phyloP scores from a whole-genome alignment of 2,113 vertebrate species.

The Meleagris gallopavo region DNA sequence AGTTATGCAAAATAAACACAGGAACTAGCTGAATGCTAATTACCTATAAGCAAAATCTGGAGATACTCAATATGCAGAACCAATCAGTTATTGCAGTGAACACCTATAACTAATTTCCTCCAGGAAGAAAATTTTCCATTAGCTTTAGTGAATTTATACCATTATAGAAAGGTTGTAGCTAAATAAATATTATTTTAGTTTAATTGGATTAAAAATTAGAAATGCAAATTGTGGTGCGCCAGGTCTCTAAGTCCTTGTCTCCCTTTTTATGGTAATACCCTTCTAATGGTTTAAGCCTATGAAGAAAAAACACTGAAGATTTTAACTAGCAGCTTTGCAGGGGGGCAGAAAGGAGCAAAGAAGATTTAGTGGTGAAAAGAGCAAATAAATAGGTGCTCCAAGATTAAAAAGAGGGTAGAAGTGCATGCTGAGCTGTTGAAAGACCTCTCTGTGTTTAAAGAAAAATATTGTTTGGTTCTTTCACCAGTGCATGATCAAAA shows the following conservation, averaged over 20 bases:
- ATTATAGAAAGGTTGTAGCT: slow-evolving; percentile 70
- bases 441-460: slow-evolving; percentile 88
- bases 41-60: slow-evolving; percentile 51
- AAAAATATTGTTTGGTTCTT: slow-evolving; percentile 90
- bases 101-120: slow-evolving; percentile 66
- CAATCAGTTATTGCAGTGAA: slow-evolving; percentile 61
- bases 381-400: slow-evolving; percentile 97
- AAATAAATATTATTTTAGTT: slow-evolving; percentile 83
- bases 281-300: slow-evolving; percentile 87
- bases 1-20: slow-evolving; percentile 72
- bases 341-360: slow-evolving; percentile 86
- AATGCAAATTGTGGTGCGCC: slow-evolving; percentile 80
- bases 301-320: slow-evolving; percentile 83
- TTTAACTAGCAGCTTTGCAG: slow-evolving; percentile 86
- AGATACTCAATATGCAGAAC: slow-evolving; percentile 59
- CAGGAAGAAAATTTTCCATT: slow-evolving; percentile 63
- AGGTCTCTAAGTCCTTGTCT: slow-evolving; percentile 75
- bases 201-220: slow-evolving; percentile 85
- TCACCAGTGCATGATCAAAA: slow-evolving; percentile 92
- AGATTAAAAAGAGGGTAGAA: slow-evolving; percentile 93
- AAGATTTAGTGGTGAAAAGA: slow-evolving; percentile 92
- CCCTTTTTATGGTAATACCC: slow-evolving; percentile 85
- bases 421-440: slow-evolving; percentile 88
- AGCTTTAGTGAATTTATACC: slow-evolving; percentile 65
- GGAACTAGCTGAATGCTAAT: slow-evolving; percentile 56